Conservation (phyloP, 1,140 invertebrate genomes). For the Macrostomum lignano region DNA sequence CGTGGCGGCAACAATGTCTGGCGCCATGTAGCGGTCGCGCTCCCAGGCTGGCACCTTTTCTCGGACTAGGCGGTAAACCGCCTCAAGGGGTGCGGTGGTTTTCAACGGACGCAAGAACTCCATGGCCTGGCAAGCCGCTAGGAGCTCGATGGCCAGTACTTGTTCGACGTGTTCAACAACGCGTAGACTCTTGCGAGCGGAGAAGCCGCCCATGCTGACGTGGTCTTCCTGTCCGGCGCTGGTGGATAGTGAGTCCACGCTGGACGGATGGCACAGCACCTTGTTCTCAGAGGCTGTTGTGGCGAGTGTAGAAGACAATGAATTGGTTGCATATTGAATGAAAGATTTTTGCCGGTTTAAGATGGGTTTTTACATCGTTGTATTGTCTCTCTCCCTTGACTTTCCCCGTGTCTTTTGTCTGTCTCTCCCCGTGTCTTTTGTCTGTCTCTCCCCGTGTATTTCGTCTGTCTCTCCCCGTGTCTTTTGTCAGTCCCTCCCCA, state of each 20-base stretch:
- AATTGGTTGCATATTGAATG: constrained; percentile 15
- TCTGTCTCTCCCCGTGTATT: too few relatives aligned
- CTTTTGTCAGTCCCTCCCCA: too few relatives aligned
- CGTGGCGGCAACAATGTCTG: constrained; percentile 36
- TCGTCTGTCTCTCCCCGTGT: too few relatives aligned
- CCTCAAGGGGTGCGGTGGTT: constrained; percentile 39
- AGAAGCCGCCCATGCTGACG: constrained; percentile 42
- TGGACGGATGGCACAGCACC: constrained; percentile 42
- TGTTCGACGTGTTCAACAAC: constrained; percentile 39
- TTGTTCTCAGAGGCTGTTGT: constrained; percentile 25
- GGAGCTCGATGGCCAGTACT: constrained; percentile 42
- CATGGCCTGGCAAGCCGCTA: constrained; percentile 43
- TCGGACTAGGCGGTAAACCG: constrained; percentile 38
- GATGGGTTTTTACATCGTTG: too few relatives aligned
- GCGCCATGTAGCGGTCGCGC: constrained; percentile 38
- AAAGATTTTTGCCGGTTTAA: too few relatives aligned
- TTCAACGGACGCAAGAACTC: constrained; percentile 42
- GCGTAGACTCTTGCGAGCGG: constrained; percentile 37
- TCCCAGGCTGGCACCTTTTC: constrained; percentile 32
- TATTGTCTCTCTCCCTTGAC: too few relatives aligned
- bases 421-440: too few relatives aligned
- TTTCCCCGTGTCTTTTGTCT: too few relatives aligned
- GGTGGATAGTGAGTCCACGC: constrained; percentile 41
- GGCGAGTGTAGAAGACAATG: neutral
- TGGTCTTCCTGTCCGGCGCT: constrained; percentile 47